Conservation (phyloP, 2,113 vertebrate genomes). For the Menura novaehollandiae region DNA sequence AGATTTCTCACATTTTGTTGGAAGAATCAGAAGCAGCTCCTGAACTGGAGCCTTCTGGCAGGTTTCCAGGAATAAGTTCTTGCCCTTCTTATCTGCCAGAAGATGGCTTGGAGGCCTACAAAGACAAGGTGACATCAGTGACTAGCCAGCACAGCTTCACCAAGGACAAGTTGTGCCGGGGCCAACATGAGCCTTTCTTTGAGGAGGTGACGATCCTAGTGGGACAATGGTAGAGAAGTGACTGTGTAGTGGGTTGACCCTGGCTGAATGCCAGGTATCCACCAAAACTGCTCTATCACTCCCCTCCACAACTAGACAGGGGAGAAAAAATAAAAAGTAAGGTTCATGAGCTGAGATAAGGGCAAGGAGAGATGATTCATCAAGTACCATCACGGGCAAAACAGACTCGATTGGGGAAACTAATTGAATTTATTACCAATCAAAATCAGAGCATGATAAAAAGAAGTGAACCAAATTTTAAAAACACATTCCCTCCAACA, state of each 20-base stretch:
- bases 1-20: background rate
- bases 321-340: background rate
- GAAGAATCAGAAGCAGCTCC: background rate
- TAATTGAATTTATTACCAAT: background rate
- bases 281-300: background rate
- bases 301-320: background rate
- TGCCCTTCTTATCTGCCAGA: background rate
- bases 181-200: background rate
- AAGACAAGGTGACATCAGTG: background rate
- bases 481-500: background rate
- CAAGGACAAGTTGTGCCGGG: background rate
- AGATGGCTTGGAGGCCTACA: background rate
- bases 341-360: background rate
- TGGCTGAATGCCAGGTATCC: background rate
- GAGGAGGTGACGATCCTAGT: background rate
- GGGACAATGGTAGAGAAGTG: background rate
- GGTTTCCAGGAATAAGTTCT: background rate
- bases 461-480: background rate
- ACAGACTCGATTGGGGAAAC: background rate
- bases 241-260: background rate
- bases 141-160: background rate
- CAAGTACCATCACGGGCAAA: background rate
- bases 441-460: background rate
- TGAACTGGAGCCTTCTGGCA: background rate
- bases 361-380: background rate